A percentile compares a stretch with the other conserved stretches of the same genome.
Evolutionary conservation across 2,113 vertebrate genomes (phyloP).

Genomic region (Eleginops maclovinus): DNA sequence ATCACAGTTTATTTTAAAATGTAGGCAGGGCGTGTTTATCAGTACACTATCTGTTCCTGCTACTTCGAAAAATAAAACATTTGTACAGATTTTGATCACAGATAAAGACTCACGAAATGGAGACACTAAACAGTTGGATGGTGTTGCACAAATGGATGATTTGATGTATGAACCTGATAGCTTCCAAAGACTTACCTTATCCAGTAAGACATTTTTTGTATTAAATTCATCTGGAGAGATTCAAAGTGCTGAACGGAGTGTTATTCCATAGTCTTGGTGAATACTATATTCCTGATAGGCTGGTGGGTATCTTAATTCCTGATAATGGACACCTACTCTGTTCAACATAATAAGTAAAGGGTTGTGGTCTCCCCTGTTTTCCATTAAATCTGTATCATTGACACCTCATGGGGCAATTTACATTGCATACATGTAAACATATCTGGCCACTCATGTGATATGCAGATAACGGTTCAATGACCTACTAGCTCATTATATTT

Average conservation of each 20-base stretch:
- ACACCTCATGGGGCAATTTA: too few relatives aligned
- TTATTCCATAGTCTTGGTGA: neutral
- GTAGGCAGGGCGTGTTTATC: neutral
- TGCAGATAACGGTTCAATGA: neutral
- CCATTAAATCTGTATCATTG: too few relatives aligned
- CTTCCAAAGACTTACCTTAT: neutral
- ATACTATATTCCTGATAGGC: too few relatives aligned
- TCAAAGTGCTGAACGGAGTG: neutral
- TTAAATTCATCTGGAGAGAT: neutral
- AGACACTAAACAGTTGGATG: neutral
- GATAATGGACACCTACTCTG: too few relatives aligned
- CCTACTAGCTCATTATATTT: neutral
- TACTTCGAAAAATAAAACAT: too few relatives aligned
- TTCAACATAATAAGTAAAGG: too few relatives aligned
- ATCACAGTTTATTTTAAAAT: too few relatives aligned
- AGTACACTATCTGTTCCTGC: too few relatives aligned
- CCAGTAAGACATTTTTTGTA: neutral
- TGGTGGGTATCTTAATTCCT: too few relatives aligned
- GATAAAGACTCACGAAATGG: neutral
- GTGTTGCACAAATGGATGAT: neutral
- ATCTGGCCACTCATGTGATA: neutral
- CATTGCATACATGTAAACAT: too few relatives aligned
- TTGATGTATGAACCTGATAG: neutral
- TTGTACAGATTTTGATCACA: neutral
- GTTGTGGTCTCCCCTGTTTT: too few relatives aligned